Conservation (phyloP, 2,797 vertebrate genomes). For the Anableps anableps region DNA sequence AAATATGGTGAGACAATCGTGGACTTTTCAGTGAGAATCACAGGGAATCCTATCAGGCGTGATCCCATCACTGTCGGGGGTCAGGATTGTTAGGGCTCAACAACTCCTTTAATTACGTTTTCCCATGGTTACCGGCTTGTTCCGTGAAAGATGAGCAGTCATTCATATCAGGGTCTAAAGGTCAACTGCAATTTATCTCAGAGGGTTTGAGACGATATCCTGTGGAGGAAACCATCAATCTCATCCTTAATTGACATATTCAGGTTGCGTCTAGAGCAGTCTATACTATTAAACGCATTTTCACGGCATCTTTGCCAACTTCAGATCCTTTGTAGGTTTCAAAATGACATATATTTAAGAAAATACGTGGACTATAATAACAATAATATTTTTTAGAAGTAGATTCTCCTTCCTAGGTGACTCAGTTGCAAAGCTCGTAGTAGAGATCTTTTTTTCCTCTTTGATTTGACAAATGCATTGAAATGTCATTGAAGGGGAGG, state of each 20-base stretch:
- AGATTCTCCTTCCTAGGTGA: neutral
- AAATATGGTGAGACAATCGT: slow-evolving; percentile 42
- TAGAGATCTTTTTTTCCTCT: neutral
- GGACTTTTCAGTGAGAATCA: slow-evolving; percentile 31
- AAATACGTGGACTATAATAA: neutral
- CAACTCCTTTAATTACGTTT: slow-evolving; percentile 63
- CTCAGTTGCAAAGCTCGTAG: too few species aligned
- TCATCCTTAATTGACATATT: slow-evolving; percentile 7
- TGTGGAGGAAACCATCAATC: slow-evolving; percentile 2
- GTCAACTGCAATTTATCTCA: slow-evolving; percentile 59
- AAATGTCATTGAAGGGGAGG: neutral
- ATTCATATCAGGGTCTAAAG: slow-evolving; percentile 58
- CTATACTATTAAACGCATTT: too few species aligned
- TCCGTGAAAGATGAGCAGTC: slow-evolving; percentile 60
- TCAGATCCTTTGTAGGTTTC: neutral
- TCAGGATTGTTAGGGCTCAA: slow-evolving; percentile 54
- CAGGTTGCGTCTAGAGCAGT: slow-evolving; percentile 3
- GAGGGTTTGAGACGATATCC: slow-evolving; percentile 23
- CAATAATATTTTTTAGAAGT: neutral
- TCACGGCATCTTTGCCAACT: neutral
- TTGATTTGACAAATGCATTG: neutral
- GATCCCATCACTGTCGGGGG: slow-evolving; percentile 37
- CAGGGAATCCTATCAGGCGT: slow-evolving; percentile 45
- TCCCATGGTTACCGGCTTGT: slow-evolving; percentile 62
- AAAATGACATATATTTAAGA: neutral